Percentiles rank a stretch among this genome's conserved stretches.
Conservation (phyloP, 2,888 invertebrate species). For the Drosophila monieri region DNA sequence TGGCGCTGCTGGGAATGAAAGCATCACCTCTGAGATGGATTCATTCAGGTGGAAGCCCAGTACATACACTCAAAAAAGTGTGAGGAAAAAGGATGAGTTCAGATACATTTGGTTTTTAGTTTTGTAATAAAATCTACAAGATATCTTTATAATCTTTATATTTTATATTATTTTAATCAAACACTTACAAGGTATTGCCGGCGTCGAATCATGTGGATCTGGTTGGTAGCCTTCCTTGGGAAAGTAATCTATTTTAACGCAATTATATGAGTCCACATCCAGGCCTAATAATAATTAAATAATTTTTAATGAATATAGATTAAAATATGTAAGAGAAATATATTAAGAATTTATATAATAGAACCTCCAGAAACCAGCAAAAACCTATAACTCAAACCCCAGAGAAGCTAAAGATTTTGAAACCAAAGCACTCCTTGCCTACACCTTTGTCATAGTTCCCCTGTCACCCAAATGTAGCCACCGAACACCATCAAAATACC, state of each 20-base stretch:
- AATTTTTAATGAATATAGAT: neutral
- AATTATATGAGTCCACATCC: constrained; percentile 84
- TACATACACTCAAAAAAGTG: neutral
- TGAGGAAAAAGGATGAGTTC: neutral
- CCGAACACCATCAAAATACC: neutral
- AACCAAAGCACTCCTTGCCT: neutral
- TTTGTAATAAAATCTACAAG: neutral
- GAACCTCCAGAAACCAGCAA: no score
- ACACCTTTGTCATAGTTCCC: neutral
- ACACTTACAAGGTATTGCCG: constrained; percentile 96
- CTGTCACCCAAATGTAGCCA: constrained; percentile 1
- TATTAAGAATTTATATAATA: no score
- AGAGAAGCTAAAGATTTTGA: neutral
- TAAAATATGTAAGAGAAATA: neutral
- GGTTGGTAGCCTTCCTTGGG: constrained; percentile 93
- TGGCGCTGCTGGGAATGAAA: constrained; percentile 1
- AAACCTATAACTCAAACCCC: no score
- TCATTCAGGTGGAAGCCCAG: neutral
- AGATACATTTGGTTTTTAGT: neutral
- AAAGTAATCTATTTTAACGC: constrained; percentile 94
- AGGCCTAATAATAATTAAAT: constrained; percentile 34
- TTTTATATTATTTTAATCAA: neutral
- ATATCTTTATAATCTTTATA: neutral
- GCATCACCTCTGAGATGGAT: constrained; percentile 7
- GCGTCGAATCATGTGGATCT: constrained; percentile 95